Conservation (phyloP, 2,888 invertebrate species). For the Ormyrus rosae region DNA sequence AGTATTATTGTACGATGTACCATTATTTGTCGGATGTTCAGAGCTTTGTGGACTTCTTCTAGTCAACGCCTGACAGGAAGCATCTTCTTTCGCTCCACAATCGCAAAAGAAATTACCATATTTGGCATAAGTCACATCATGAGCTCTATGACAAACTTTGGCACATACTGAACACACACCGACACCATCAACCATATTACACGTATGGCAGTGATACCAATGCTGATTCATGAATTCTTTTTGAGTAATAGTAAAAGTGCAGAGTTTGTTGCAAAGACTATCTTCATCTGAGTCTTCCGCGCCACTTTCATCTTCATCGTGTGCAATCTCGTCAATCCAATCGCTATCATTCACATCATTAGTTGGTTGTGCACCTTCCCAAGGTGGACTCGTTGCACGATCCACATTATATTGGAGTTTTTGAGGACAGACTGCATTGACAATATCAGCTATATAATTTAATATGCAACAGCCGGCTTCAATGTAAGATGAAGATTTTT, state of each 20-base stretch:
- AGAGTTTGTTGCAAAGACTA: slow-evolving; percentile 91
- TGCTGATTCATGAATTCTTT: slow-evolving; percentile 99
- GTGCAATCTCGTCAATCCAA: slow-evolving; percentile 89
- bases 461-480: slow-evolving; percentile 90
- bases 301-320: slow-evolving; percentile 95
- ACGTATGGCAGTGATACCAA: slow-evolving; percentile 99
- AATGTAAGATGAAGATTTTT: slow-evolving; percentile 78
- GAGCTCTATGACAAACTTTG: slow-evolving; percentile 96
- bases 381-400: slow-evolving; percentile 83
- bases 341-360: slow-evolving; percentile 82
- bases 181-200: slow-evolving; percentile 98
- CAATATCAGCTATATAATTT: slow-evolving; percentile 89
- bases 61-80: slow-evolving; percentile 81
- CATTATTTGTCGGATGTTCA: slow-evolving; percentile 66
- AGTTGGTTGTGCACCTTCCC: slow-evolving; percentile 82
- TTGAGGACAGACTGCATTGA: slow-evolving; percentile 78
- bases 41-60: slow-evolving; percentile 80
- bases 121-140: slow-evolving; percentile 98
- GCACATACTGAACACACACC: slow-evolving; percentile 99
- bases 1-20: slow-evolving; percentile 62
- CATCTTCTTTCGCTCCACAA: slow-evolving; percentile 97
- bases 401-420: slow-evolving; percentile 63
- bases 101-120: slow-evolving; percentile 99
- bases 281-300: slow-evolving; percentile 96
- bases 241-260: slow-evolving; percentile 97